phyloP scores from a whole-genome alignment of 2,113 vertebrate genomes.

The Dasypus novemcinctus region DNA sequence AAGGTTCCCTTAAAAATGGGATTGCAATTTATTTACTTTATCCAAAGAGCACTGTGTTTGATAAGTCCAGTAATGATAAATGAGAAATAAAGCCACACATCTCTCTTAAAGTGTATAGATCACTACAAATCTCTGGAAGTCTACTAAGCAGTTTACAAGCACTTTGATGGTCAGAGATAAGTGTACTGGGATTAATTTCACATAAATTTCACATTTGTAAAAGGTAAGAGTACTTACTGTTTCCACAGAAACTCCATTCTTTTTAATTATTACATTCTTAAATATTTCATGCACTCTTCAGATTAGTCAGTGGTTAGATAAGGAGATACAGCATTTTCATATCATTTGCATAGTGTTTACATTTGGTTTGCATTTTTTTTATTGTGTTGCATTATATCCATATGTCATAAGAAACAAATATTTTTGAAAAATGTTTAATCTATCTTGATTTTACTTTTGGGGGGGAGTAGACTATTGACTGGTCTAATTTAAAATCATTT shows the following conservation, averaged over 20 bases:
- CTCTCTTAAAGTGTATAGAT: background rate
- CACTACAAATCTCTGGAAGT: background rate
- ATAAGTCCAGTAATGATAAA: background rate
- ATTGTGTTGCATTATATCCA: no score
- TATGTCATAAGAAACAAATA: background rate
- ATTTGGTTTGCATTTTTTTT: no score
- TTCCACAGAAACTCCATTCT: background rate
- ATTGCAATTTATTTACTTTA: background rate
- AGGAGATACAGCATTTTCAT: no score
- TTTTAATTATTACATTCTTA: background rate
- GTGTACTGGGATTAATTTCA: background rate
- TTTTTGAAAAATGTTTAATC: background rate
- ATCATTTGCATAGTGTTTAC: no score
- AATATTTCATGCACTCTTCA: background rate
- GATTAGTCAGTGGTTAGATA: no score
- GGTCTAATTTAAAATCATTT: constrained; percentile 23
- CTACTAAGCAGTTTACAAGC: background rate
- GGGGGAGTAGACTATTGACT: background rate
- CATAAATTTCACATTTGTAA: background rate
- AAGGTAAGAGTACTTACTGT: background rate
- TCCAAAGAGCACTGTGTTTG: background rate
- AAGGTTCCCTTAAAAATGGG: background rate
- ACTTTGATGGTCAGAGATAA: background rate
- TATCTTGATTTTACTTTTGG: background rate
- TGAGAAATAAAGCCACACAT: background rate